Percentiles rank a stretch among this genome's conserved stretches.
phyloP scores from a whole-genome alignment of 2,888 invertebrate genomes.

The Lithosia quadra region DNA sequence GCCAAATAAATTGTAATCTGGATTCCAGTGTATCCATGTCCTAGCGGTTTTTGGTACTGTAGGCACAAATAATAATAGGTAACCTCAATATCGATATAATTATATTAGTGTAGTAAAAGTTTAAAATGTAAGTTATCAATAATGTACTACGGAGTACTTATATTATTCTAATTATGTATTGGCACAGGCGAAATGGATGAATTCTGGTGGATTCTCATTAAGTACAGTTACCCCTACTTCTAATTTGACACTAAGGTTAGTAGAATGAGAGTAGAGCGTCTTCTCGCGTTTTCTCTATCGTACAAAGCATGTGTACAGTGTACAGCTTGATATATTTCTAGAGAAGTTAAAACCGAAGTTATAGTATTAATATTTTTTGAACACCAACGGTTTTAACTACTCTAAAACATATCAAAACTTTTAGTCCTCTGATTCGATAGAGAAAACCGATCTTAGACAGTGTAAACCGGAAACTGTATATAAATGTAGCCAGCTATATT shows the following conservation, averaged over 20 bases:
- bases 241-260: too few species aligned
- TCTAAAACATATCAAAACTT: neutral
- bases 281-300: neutral
- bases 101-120: slow-evolving; percentile 21
- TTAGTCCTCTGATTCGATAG: neutral
- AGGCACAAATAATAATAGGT: slow-evolving; percentile 32
- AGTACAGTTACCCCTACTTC: neutral
- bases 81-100: slow-evolving; percentile 29
- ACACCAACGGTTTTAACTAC: neutral
- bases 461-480: too few species aligned
- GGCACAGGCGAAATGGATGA: slow-evolving; percentile 12
- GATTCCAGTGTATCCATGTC: slow-evolving; percentile 27
- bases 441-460: neutral
- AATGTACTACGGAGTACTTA: slow-evolving; percentile 36
- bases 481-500: neutral
- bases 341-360: neutral
- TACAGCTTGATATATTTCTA: neutral
- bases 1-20: slow-evolving; percentile 29
- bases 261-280: too few species aligned
- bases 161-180: slow-evolving; percentile 7
- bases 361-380: neutral
- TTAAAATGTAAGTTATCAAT: slow-evolving; percentile 29
- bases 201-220: too few species aligned
- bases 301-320: neutral
- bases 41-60: slow-evolving; percentile 27